phyloP scores from a whole-genome alignment of 2,888 invertebrate species.

The Lasiommata megera region DNA sequence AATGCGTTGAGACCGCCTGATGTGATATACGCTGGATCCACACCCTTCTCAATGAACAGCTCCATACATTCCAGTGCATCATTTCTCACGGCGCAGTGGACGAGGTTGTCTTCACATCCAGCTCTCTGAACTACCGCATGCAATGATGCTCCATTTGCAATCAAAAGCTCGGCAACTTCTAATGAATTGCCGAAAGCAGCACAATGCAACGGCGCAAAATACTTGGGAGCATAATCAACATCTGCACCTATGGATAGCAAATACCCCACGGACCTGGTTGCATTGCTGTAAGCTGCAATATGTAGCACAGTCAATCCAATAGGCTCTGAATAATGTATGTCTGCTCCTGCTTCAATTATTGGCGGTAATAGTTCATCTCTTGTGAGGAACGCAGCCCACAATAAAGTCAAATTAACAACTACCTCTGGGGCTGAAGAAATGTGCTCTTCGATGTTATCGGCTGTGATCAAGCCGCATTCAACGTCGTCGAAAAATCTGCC shows the following conservation, averaged over 20 bases:
- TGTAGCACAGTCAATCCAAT: slow-evolving; percentile 88
- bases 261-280: slow-evolving; percentile 84
- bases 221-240: slow-evolving; percentile 85
- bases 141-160: slow-evolving; percentile 86
- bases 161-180: slow-evolving; percentile 88
- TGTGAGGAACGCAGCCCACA: slow-evolving; percentile 88
- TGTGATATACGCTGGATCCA: slow-evolving; percentile 88
- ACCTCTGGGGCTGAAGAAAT: slow-evolving; percentile 83
- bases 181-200: slow-evolving; percentile 93
- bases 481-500: slow-evolving; percentile 87
- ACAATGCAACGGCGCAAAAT: slow-evolving; percentile 92
- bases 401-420: slow-evolving; percentile 86
- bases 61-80: slow-evolving; percentile 90
- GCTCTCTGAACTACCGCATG: slow-evolving; percentile 85
- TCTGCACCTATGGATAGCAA: slow-evolving; percentile 86
- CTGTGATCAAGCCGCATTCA: slow-evolving; percentile 84
- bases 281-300: slow-evolving; percentile 89
- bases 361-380: slow-evolving; percentile 86
- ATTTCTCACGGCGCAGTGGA: slow-evolving; percentile 92
- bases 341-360: slow-evolving; percentile 85
- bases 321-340: slow-evolving; percentile 86
- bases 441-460: slow-evolving; percentile 81
- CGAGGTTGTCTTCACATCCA: slow-evolving; percentile 87
- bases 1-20: slow-evolving; percentile 89
- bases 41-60: slow-evolving; percentile 87